Evolutionary conservation across 2,888 invertebrate genomes (phyloP), one percentile per base, ranked within the genome.

Genomic region (Ceramica pisi): DNA sequence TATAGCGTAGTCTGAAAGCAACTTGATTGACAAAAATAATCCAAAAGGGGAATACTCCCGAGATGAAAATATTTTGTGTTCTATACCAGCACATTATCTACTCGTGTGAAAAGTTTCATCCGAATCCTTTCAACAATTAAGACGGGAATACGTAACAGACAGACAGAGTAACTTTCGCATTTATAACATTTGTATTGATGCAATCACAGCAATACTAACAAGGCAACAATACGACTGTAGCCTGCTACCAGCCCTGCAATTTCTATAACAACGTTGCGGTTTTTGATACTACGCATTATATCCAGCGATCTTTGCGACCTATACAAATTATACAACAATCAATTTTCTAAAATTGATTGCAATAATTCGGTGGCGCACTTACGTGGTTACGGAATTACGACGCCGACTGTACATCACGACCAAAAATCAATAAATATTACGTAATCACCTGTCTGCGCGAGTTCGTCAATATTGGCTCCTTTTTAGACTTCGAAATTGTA

Each of bases 291-390:
- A 72, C 67, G 66, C 67, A 73, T 82, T 80, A 73, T 70, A 67
- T 44, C 68, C 62, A 67, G 59, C 59, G 84, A 83, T 75, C 82
- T 78, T 55, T 65, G 72, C 57, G 82, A 84, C 84, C 86, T 69
- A 23, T 59, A 57, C 66, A 71, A 72, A 75, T 81, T 68, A 71
- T 69, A 48, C 61, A 71, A 78, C 66, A 14, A 73, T 60, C 71
- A 85, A 81, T 83, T 81, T 85, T 75, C 59, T 72, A 71, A 84
- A 85, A 81, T 84, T 83, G 76, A 85, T 79, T 67, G 78, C 67
- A 66, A 53, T 67, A 56, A 68, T 85, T 80, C 38, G 71, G 70
- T 69, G 56, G 57, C 51, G 51, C 63, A 71, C 44, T 83, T 68
- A 61, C 66, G 51, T 64, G 38, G 14, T 50, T 59, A 55, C 12